Base-by-base conservation (phyloP, 2,888 invertebrate genomes). In the Chironomus riparius region DNA sequence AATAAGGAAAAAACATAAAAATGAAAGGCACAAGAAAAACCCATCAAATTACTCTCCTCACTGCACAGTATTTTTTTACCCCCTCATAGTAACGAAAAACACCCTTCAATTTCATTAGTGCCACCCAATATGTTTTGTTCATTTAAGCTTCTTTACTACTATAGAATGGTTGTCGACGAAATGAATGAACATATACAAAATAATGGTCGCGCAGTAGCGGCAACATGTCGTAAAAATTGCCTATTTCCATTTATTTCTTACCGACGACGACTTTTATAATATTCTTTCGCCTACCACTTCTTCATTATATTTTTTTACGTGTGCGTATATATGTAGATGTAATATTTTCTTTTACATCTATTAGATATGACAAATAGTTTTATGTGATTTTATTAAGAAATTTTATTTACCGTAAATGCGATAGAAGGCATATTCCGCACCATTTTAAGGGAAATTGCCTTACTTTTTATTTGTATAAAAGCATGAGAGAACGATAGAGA, bases 341-440 rank as follows among this genome's bases (percentile, higher is more conserved):
- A 18, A 56, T 56, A 56, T 38, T 38, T 10, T 38, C 10, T 68
- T 68, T 28, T 47, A 18, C 70, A 15, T 47, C 10, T 12, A 47
- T 47, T 15, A 47, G 24, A 28, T 71, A 71, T 71, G 71, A 71
- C 71, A 50, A 71, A 70, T 50, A 71, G 71, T 24, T 50, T 71
- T 68, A 68, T 68, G 68, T 68, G 38, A 68, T 68, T 68, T 68
- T 68, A 38, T 68, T 65, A 24, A 65, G 22, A 22, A 56, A 65
- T 65, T 65, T 65, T 65, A 65, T 65, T 24, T 24, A 24, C 65
- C 21, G 65, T 65, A 65, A 65, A 65, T 24, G 21, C 65, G 65
- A 56, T 56, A 18, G 18, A 18, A 56, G 56, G n/a, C 15, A 56
- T 56, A 18, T 6, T 56, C 18, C 6, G 6, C 18, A 18, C 65